These are phyloP conservation scores for Polyergus mexicanus DNA, from an alignment of 1,140 invertebrate species.

Conservation along the genomic window DNA sequence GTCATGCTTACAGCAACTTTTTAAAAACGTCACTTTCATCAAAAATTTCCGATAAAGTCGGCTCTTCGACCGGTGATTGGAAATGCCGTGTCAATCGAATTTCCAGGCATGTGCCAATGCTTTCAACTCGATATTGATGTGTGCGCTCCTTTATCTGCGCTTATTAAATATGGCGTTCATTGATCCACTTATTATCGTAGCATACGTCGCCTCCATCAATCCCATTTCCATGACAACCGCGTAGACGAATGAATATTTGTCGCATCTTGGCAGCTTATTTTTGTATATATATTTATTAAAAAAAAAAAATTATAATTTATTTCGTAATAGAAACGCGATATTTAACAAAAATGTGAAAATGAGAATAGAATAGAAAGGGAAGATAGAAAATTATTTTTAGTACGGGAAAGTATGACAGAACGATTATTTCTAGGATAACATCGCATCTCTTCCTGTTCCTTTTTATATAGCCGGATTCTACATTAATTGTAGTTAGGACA, in stretches of 20 bases:
- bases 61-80: slow-evolving; percentile 12
- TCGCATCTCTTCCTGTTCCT: neutral
- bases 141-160: slow-evolving; percentile 42
- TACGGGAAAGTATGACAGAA: neutral
- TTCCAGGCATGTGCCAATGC: slow-evolving; percentile 58
- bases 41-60: slow-evolving; percentile 15
- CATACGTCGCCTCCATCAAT: slow-evolving; percentile 34
- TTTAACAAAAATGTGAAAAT: neutral
- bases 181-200: slow-evolving; percentile 62
- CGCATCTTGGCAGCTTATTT: neutral
- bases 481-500: neutral
- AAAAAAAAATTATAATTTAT: neutral
- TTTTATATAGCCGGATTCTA: neutral
- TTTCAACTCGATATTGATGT: slow-evolving; percentile 43
- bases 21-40: neutral
- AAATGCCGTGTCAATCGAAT: slow-evolving; percentile 64
- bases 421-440: slow-evolving; percentile 3
- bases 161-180: slow-evolving; percentile 50
- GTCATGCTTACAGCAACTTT: neutral
- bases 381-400: slow-evolving; percentile 14
- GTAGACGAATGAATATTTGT: neutral
- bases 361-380: neutral
- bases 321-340: neutral
- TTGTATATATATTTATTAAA: neutral
- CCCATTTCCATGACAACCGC: slow-evolving; percentile 43